These are phyloP conservation scores for Rhagonycha lutea DNA, from an alignment of 2,888 invertebrate species.

Conservation along the genomic window DNA sequence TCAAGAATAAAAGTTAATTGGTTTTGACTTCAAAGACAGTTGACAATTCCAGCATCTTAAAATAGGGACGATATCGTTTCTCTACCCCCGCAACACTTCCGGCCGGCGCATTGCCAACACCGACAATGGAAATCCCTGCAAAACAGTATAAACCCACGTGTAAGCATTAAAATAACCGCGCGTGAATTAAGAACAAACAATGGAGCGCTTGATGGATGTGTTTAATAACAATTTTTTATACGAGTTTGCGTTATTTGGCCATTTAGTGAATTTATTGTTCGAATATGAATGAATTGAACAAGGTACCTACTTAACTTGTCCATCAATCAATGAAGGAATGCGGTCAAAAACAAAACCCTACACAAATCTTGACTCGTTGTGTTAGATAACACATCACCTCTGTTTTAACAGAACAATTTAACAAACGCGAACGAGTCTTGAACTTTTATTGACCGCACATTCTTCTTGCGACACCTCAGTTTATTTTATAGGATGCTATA, in stretches of 20 bases:
- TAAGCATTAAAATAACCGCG: slow-evolving; percentile 43
- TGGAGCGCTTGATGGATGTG: slow-evolving; percentile 41
- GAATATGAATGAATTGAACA: slow-evolving; percentile 25
- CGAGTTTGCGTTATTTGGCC: neutral
- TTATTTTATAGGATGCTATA: slow-evolving; percentile 39
- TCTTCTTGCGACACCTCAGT: slow-evolving; percentile 38
- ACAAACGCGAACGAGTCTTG: slow-evolving; percentile 12
- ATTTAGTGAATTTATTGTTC: neutral
- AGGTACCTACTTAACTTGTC: slow-evolving; percentile 26
- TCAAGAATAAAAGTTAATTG: slow-evolving; percentile 50
- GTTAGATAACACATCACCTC: slow-evolving; percentile 3
- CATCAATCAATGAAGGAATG: slow-evolving; percentile 45
- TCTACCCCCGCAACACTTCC: slow-evolving; percentile 43
- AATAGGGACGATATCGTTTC: slow-evolving; percentile 43
- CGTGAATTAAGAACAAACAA: slow-evolving; percentile 40
- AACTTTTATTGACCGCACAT: slow-evolving; percentile 33
- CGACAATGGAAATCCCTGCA: slow-evolving; percentile 54
- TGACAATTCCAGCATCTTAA: slow-evolving; percentile 49
- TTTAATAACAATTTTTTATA: slow-evolving; percentile 29
- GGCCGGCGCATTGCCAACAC: slow-evolving; percentile 53
- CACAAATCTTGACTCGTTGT: slow-evolving; percentile 38
- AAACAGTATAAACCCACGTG: slow-evolving; percentile 35
- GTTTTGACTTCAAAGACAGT: slow-evolving; percentile 51
- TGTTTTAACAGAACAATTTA: slow-evolving; percentile 20
- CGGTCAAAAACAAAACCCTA: slow-evolving; percentile 44